Evolutionary conservation across 2,113 vertebrate genomes (phyloP), one percentile per base, ranked within the genome.

Genomic region (Epinephelus cyanopodus): DNA sequence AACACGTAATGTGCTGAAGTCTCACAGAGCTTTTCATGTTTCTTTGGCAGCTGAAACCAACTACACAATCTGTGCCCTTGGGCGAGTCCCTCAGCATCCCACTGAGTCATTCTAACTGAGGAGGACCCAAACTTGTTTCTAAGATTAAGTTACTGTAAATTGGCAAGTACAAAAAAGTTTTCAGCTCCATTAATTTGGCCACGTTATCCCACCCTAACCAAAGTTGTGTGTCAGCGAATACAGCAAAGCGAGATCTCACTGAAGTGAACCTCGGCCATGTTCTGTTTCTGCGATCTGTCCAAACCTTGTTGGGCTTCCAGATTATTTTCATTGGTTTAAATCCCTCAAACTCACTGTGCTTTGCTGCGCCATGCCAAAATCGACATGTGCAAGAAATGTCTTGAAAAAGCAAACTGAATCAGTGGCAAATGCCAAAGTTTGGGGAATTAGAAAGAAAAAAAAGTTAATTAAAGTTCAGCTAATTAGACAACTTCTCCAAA

Each of bases 41-140:
- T 81, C 23, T 74, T 45, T 65, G 29, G 23, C 64, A 74, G 63
- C 79, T 68, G 48, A 73, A 70, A 78, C 13, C 53, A 57, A 17
- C 17, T 11, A 58, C 60, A 66, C 54, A 61, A 42, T 50, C 21
- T 39, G 17, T 23, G 17, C 6, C 33, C 13, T 50, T 15, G 76
- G 21, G 60, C n/a, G 6, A 78, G 65, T 11, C 25, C 39, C 48
- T 39, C 18, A 13, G 54, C 17, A 15, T 61, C 21, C 74, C 29
- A n/a, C 39, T 62, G 12, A 62, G 6, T 74, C 66, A 52, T 52
- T 11, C 27, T 42, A 33, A 21, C 10, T 67, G 18, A 67, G 25
- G 42, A 50, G 13, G 17, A 53, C 6, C 12, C 53, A 17, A 60
- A 47, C 23, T 8, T 8, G 8, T 23, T 60, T 12, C 13, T 50